Percentiles rank a stretch among this genome's conserved stretches.
phyloP scores from a whole-genome alignment of 1,140 invertebrate species.

The Drosophila equinoxialis region DNA sequence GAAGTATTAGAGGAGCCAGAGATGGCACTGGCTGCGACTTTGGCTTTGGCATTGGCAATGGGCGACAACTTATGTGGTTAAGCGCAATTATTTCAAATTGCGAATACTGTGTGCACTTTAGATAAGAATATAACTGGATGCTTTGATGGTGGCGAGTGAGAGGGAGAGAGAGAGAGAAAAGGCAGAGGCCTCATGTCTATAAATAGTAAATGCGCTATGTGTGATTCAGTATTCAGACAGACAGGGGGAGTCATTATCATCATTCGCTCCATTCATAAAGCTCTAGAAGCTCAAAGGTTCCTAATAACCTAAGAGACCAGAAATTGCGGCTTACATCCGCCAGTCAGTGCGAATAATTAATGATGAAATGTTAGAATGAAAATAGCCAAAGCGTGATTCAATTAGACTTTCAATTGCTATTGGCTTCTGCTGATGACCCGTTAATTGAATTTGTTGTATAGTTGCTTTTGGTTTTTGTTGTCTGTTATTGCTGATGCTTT shows the following conservation, averaged over 20 bases:
- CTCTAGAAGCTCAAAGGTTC: constrained; percentile 57
- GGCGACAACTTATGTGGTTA: constrained; percentile 62
- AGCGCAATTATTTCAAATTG: constrained; percentile 71
- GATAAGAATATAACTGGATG: constrained; percentile 70
- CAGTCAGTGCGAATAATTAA: constrained; percentile 63
- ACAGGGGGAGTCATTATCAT: constrained; percentile 22
- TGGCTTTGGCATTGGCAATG: constrained; percentile 15
- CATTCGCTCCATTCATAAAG: constrained; percentile 66
- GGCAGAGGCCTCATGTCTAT: constrained; percentile 56
- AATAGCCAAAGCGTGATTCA: constrained; percentile 74
- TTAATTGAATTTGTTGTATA: constrained; percentile 67
- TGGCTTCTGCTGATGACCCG: constrained; percentile 43
- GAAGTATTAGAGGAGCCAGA: constrained; percentile 8
- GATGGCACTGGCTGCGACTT: constrained; percentile 1
- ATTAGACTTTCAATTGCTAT: constrained; percentile 64
- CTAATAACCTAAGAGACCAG: constrained; percentile 26
- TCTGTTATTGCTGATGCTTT: constrained; percentile 10
- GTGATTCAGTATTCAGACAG: constrained; percentile 50
- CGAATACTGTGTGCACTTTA: constrained; percentile 69
- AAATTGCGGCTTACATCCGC: constrained; percentile 64
- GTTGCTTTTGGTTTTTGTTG: constrained; percentile 22
- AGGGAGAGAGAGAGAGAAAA: not conserved
- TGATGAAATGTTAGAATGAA: constrained; percentile 58
- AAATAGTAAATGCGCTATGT: constrained; percentile 70
- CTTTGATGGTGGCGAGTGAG: constrained; percentile 21